Conservation (phyloP, 2,797 vertebrate species). For the Rousettus madagascariensis region DNA sequence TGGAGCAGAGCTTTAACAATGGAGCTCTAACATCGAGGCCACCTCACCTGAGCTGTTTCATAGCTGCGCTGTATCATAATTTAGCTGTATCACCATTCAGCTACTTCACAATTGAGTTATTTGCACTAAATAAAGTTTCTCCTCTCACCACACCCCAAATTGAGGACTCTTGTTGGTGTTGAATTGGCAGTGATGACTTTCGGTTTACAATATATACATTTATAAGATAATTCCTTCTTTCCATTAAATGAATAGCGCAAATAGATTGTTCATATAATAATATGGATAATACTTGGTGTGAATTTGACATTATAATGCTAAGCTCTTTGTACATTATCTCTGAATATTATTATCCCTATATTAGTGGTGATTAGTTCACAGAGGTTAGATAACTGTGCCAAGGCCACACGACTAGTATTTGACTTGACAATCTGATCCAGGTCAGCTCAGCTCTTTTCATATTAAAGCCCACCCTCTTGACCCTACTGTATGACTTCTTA, state of each 20-base stretch:
- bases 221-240: not conserved
- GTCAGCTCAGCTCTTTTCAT: not conserved
- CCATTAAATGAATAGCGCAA: not conserved
- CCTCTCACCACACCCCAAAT: not conserved
- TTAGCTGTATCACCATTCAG: not conserved
- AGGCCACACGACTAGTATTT: not conserved
- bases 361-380: not conserved
- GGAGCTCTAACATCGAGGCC: not conserved
- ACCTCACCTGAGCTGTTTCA: no score
- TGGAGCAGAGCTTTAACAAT: not conserved
- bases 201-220: not conserved
- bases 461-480: not conserved
- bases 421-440: not conserved
- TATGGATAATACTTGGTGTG: not conserved
- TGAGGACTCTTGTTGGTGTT: not conserved
- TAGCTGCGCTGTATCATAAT: no score
- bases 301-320: not conserved
- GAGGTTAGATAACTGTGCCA: not conserved
- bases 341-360: not conserved
- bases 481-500: not conserved
- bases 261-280: not conserved
- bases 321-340: not conserved
- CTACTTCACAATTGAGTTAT: not conserved
- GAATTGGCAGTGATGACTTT: not conserved
- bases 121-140: not conserved